Evolutionary conservation across 1,140 invertebrate genomes (phyloP), one percentile per base, ranked within the genome.

Genomic region (Bombus pyrosoma): DNA sequence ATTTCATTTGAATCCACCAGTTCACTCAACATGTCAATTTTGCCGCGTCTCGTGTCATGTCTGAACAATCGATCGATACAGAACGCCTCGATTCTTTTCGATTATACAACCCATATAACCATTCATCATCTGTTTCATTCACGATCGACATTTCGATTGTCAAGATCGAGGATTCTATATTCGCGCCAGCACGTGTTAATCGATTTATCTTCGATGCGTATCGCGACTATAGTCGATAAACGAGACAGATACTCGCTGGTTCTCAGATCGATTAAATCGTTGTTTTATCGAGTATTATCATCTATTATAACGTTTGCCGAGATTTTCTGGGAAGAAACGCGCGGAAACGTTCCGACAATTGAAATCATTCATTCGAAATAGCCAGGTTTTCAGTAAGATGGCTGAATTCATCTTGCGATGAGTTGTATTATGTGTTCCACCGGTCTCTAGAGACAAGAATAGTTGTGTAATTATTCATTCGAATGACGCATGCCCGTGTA

Each of bases 101-200:
- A 87, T 77, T 86, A 80, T 28, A 62, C 59, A 13, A n/a, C 59
- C 53, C 3, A 25, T 73, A 66, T 53, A 74, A 57, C 66, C 41
- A 59, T 73, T 37, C 37, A 41, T 76, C 68, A 62, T 22, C 12
- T 28, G 64, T 79, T 43, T 13, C 12, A 34, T 47, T 18, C n/a
- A 18, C 12, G 0, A 32, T 32, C n/a, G n/a, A 73, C 15, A 28
- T n/a, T 37, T 9, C 8, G 32, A 4, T 68, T 43, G 28, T 12
- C 68, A 73, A 79, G 72, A 79, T 85, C 78, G 66, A 53, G 8
- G 47, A 12, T 77, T 86, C 89, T 90, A 90, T 90, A 90, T 88
- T 86, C 59, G 18, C 18, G 6, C 22, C 39, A 10, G 57, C 10
- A 41, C 64, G 25, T 43, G 86, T 73, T 74, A 57, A 83, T 83